Conservation (phyloP, 2,797 vertebrate species). For the Channallabes apus region DNA sequence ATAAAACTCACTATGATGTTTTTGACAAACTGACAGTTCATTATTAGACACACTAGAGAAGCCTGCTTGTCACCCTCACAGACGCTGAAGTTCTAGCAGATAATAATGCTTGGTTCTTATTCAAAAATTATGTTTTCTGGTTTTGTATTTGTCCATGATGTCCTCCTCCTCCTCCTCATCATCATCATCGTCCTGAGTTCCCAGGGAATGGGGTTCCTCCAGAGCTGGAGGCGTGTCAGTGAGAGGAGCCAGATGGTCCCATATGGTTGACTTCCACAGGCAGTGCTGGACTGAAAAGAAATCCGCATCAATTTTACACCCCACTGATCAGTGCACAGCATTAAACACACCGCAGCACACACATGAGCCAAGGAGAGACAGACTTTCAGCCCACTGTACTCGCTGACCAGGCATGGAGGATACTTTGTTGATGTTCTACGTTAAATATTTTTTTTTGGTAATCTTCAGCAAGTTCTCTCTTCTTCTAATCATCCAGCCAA, state of each 20-base stretch:
- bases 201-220: not conserved
- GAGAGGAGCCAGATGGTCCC: conserved; percentile 50
- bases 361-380: not conserved
- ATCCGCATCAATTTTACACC: conserved; percentile 3
- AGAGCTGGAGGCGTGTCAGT: conserved; percentile 18
- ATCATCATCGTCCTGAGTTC: not conserved
- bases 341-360: not conserved
- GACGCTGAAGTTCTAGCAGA: not conserved
- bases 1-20: not conserved
- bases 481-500: not conserved
- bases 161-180: not conserved
- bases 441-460: no score
- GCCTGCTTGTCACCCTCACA: not conserved
- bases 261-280: conserved; percentile 34
- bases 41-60: not conserved
- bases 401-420: not conserved
- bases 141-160: not conserved
- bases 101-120: no score
- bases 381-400: not conserved
- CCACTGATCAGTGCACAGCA: conserved; percentile 15
- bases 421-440: not conserved
- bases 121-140: no score
- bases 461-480: not conserved
- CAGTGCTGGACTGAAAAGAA: not conserved
- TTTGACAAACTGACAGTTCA: not conserved